These are phyloP conservation scores for Lithobates pipiens DNA, from an alignment of 2,797 vertebrate genomes.

Conservation along the genomic window DNA sequence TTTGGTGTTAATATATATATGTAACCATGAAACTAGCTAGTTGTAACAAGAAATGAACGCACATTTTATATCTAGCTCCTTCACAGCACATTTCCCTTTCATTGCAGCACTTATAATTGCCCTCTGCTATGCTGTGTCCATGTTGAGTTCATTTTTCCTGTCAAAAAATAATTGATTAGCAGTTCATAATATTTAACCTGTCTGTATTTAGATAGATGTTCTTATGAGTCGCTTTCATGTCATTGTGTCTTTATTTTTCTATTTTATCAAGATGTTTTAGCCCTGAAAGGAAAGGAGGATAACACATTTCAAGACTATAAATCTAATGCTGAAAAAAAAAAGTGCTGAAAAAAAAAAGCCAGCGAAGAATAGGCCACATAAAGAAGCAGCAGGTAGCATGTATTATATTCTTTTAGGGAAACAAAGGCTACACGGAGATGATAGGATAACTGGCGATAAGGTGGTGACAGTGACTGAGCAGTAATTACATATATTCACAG, in stretches of 20 bases:
- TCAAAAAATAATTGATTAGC: not conserved
- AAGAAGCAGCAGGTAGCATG: conserved; percentile 26
- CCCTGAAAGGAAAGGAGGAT: conserved; percentile 5
- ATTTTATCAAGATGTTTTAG: not conserved
- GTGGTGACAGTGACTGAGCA: conserved; percentile 55
- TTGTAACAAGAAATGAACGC: not conserved
- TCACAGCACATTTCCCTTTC: not conserved
- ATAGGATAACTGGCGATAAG: conserved; percentile 55
- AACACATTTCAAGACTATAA: conserved; percentile 26
- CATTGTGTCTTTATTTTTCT: conserved; percentile 19
- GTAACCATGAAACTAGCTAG: too few species aligned
- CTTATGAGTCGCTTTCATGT: not conserved
- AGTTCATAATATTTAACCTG: not conserved
- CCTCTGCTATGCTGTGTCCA: not conserved
- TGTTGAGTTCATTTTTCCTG: not conserved
- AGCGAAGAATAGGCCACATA: not conserved
- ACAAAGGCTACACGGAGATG: conserved; percentile 51
- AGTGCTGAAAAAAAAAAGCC: conserved; percentile 11
- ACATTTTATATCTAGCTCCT: not conserved
- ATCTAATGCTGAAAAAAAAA: conserved; percentile 32
- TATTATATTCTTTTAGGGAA: conserved; percentile 44
- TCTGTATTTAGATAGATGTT: not conserved
- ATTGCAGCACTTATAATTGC: conserved; percentile 10
- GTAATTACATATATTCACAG: conserved; percentile 52
- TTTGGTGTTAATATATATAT: too few species aligned